These are phyloP conservation scores for Eremobia ochroleuca DNA, from an alignment of 2,888 invertebrate genomes.

Conservation along the genomic window DNA sequence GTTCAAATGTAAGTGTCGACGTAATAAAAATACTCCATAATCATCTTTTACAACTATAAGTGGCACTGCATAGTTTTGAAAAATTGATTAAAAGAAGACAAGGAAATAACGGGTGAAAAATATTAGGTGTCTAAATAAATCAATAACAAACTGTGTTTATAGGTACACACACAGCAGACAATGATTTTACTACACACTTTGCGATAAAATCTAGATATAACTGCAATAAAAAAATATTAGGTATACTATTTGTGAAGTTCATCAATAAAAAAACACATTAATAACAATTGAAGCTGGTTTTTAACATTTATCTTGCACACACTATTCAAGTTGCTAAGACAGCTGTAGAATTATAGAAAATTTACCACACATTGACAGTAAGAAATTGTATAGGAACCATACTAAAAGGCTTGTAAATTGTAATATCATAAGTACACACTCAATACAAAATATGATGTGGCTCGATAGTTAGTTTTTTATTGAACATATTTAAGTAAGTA, in stretches of 20 bases:
- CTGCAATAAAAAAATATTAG: slow-evolving; percentile 10
- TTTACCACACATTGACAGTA: slow-evolving; percentile 52
- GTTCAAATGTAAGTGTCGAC: not conserved
- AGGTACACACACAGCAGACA: slow-evolving; percentile 3
- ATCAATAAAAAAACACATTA: not conserved
- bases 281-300: slow-evolving; percentile 16
- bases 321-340: slow-evolving; percentile 38
- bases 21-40: not conserved
- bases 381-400: slow-evolving; percentile 73
- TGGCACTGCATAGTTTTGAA: not conserved
- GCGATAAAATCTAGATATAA: not conserved
- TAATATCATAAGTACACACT: slow-evolving; percentile 56
- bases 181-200: not conserved
- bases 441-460: slow-evolving; percentile 55
- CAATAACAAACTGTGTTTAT: not conserved
- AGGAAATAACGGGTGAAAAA: not conserved
- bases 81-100: not conserved
- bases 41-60: not conserved
- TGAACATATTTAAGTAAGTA: slow-evolving; percentile 39
- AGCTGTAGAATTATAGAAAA: slow-evolving; percentile 57
- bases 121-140: not conserved
- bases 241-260: not conserved
- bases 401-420: slow-evolving; percentile 67
- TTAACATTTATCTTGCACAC: slow-evolving; percentile 24
- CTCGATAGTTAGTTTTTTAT: slow-evolving; percentile 34